phyloP scores from a whole-genome alignment of 2,113 vertebrate genomes.

The Megalops atlanticus region DNA sequence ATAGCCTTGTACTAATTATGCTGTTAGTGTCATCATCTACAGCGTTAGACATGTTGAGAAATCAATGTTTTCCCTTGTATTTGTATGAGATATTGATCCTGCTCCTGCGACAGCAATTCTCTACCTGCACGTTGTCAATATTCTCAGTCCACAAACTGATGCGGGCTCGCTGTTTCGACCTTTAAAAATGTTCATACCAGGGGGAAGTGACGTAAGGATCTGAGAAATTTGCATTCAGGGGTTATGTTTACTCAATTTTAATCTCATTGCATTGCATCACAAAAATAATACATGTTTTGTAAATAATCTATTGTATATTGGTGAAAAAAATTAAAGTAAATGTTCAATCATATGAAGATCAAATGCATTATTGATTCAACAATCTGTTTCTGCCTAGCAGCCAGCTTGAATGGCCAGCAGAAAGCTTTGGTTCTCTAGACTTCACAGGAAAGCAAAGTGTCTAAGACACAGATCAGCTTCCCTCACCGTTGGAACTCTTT shows the following conservation, averaged over 20 bases:
- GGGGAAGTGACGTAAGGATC: not conserved
- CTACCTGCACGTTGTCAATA: not conserved
- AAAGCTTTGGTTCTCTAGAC: too few species aligned
- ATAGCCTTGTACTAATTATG: constrained; percentile 36
- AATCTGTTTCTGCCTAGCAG: not conserved
- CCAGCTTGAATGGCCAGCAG: too few species aligned
- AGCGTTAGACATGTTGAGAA: constrained; percentile 34
- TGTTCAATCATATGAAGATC: not conserved
- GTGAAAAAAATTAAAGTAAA: not conserved
- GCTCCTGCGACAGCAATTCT: constrained; percentile 33
- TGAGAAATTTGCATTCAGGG: not conserved
- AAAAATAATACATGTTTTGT: not conserved
- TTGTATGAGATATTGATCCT: constrained; percentile 49
- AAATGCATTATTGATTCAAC: not conserved
- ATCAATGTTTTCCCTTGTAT: constrained; percentile 51
- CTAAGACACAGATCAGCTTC: too few species aligned
- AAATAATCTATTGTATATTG: not conserved
- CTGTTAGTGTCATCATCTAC: constrained; percentile 36
- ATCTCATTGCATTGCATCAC: too few species aligned
- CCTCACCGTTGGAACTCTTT: too few species aligned
- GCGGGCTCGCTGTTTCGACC: not conserved
- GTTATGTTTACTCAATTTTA: not conserved
- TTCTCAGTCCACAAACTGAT: not conserved
- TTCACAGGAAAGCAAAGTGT: too few species aligned
- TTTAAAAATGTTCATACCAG: not conserved